Base-by-base conservation (phyloP, 2,888 invertebrate species). In the Drosophila atripex region DNA sequence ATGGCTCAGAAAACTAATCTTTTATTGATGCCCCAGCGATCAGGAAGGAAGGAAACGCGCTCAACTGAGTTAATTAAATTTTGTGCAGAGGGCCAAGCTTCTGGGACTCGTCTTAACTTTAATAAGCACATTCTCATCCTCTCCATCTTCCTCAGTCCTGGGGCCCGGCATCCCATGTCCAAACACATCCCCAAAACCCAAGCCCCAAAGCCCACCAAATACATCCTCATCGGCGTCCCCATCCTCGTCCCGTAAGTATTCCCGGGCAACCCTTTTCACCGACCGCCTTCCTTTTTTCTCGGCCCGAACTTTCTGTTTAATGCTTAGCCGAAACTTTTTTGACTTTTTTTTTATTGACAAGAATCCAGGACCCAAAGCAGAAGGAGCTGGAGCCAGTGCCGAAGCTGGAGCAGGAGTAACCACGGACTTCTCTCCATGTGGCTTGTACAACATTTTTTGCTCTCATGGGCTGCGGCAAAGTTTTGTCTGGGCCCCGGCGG, bases 331-430 rank as follows among this genome's bases (percentile, higher is more conserved):
- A 73, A 88, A 88, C 70, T 83, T 84, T 86, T 86, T 78, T 73
- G 82, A 86, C 88, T 85, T 88, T 88, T 85, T 88, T 88, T 88
- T 88, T 86, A 86, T 86, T 88, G 88, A 88, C 86, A 88, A 75
- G 79, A 56, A 69, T 55, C 66, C 68, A 56, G 61, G 71, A 76
- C 49, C 72, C 76, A 16, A 41, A 18, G 41, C 3, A 16, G 39
- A 39, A 14, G 39, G 16, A 6, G 35, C 12, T 5, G 16, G 38
- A 9, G 16, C 16, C 8, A 8, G 14, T 8, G 41, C 8, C 7
- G 16, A 11, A 18, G 41, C 3, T 8, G 58, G 23, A 58, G 46
- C 54, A 28, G 38, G 49, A 50, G 60, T 35, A 54, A 47, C 65
- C 79, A 85, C 73, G 76, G 76, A 70, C 76, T 55, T 56, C 65